Conservation (phyloP, 64 coral and sea anemone genomes). For the Platygyra sinensis region DNA sequence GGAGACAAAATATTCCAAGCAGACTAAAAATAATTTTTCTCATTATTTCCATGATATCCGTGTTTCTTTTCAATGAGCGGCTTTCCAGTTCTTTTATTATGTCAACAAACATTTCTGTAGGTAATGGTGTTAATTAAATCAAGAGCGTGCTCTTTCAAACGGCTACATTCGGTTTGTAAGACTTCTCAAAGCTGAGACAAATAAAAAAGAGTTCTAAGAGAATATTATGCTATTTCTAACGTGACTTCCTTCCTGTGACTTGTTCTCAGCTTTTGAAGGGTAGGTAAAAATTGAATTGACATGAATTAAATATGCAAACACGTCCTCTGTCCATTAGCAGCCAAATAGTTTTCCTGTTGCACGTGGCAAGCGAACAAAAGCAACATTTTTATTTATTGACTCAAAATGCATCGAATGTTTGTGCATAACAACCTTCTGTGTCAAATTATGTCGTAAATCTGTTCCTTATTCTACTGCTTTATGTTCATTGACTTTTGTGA, state of each 20-base stretch:
- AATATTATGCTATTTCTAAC: not conserved
- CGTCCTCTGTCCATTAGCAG: not conserved
- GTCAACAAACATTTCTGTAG: conserved; percentile 26
- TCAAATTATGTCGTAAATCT: not conserved
- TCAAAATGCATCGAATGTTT: not conserved
- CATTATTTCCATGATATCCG: not conserved
- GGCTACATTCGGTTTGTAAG: not conserved
- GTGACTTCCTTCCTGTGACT: not conserved
- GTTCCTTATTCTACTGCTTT: conserved; percentile 25
- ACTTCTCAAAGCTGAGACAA: not conserved
- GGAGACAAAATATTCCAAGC: not conserved
- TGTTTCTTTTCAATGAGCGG: conserved; percentile 14
- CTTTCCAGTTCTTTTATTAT: not conserved
- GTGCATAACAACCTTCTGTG: not conserved
- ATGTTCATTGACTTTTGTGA: conserved; percentile 2
- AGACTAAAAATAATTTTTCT: not conserved
- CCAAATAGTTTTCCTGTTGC: not conserved
- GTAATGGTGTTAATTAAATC: conserved; percentile 50
- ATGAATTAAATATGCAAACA: conserved; percentile 20
- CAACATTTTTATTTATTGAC: not conserved
- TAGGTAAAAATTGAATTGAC: not conserved
- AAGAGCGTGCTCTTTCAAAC: not conserved
- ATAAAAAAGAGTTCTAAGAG: not conserved
- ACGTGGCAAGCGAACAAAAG: not conserved
- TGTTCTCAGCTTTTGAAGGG: not conserved